phyloP scores from a whole-genome alignment of 2,888 invertebrate species.

The Oxycera nigricornis region DNA sequence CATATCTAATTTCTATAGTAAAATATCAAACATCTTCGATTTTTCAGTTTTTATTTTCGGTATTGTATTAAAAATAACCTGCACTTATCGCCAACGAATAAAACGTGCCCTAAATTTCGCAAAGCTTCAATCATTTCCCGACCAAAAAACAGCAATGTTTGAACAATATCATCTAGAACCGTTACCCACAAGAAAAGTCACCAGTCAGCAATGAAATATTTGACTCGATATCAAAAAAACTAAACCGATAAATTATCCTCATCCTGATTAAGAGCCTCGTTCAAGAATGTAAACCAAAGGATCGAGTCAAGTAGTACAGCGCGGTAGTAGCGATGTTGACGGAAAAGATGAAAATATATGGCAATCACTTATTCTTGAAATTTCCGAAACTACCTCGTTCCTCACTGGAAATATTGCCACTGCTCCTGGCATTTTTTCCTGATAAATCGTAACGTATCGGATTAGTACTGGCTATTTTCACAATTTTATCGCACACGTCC shows the following conservation, averaged over 20 bases:
- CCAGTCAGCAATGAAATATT: background rate
- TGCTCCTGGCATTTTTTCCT: constrained; percentile 12
- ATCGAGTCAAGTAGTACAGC: too few relatives aligned
- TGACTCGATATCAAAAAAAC: background rate
- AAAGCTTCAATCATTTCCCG: too few relatives aligned
- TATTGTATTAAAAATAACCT: too few relatives aligned
- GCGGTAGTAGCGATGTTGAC: constrained; percentile 13
- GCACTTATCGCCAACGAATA: too few relatives aligned
- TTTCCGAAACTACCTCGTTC: constrained; percentile 3
- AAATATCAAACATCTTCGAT: too few relatives aligned
- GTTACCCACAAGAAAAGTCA: too few relatives aligned
- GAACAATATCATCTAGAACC: too few relatives aligned
- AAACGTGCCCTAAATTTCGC: too few relatives aligned
- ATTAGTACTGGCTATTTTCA: constrained; percentile 38
- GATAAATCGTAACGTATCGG: constrained; percentile 33
- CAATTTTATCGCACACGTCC: constrained; percentile 42
- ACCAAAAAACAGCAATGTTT: too few relatives aligned
- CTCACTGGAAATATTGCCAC: background rate
- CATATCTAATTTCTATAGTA: too few relatives aligned
- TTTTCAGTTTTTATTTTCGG: too few relatives aligned
- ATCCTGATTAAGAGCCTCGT: background rate
- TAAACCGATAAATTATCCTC: background rate
- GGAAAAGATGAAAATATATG: constrained; percentile 11
- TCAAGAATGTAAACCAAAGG: too few relatives aligned
- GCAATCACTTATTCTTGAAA: constrained; percentile 20